Evolutionary conservation across 92 coral and sea anemone species (phyloP), one percentile per base, ranked within the genome.

Genomic region (Actinostola sp.): DNA sequence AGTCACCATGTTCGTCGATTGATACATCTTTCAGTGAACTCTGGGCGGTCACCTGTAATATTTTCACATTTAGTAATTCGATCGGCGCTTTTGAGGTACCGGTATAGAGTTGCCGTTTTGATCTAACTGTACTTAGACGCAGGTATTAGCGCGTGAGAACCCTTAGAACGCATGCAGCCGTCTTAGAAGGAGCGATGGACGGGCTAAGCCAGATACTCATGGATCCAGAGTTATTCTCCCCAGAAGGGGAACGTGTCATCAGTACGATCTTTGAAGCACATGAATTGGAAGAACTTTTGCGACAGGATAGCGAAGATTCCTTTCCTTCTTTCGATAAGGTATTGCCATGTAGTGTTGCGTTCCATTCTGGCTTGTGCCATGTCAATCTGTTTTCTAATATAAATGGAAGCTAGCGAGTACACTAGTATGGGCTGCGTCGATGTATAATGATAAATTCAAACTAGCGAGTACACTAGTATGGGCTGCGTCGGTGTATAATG

Each of bases 191-290:
- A 57, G 63, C n/a, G 17, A 57, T 57, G 63, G 77, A 26, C 56
- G 19, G 50, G 4, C 25, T 48, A 38, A 34, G 24, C 32, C 36
- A 24, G 23, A n/a, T 49, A 15, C 57, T 42, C 11, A 31, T 71
- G 38, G 77, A 71, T 11, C 33, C 61, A 0, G 81, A 75, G 26
- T 36, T 61, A 28, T 75, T 75, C 49, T 32, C 81, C 10, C 72
- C 81, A 3, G 81, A 75, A 27, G 81, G 81, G 21, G 81, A 75
- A 41, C 42, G 81, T 48, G 81, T 75, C 0, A 75, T 75, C n/a
- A 75, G 81, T 27, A 66, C 69, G 15, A 75, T 75, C 21, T 75
- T 75, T 58, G 81, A 75, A 64, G 73, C 59, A 0, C 46, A 75
- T 36, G 81, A 75, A 39, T 32, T 75, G 81, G 81, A 75, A 43